These are phyloP conservation scores for Microvelia longipes DNA, from an alignment of 1,140 invertebrate species.

Conservation along the genomic window DNA sequence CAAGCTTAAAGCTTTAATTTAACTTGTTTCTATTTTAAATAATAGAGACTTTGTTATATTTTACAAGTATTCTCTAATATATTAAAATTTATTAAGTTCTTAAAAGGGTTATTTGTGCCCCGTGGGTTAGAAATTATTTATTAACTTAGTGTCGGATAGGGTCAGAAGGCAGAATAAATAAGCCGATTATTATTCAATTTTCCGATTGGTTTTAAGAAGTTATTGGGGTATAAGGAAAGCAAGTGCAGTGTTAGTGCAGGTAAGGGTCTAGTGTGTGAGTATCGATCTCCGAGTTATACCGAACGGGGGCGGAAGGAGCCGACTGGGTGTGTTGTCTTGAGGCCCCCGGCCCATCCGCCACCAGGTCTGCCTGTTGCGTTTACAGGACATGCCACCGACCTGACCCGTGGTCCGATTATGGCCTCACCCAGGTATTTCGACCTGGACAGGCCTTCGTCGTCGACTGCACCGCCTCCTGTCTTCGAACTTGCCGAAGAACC, in stretches of 20 bases:
- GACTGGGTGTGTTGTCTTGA: background rate
- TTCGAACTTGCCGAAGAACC: background rate
- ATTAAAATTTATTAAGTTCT: too few relatives aligned
- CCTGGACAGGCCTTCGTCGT: background rate
- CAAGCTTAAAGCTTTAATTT: too few relatives aligned
- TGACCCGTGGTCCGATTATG: background rate
- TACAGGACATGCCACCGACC: background rate
- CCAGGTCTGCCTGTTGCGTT: background rate
- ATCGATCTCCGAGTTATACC: background rate
- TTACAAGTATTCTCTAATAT: too few relatives aligned
- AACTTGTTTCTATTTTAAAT: too few relatives aligned
- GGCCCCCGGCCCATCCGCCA: background rate
- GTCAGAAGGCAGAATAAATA: too few relatives aligned
- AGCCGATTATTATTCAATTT: too few relatives aligned
- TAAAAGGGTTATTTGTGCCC: too few relatives aligned
- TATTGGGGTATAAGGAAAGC: too few relatives aligned
- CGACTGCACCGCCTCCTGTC: background rate
- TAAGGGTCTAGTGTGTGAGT: constrained; percentile 1
- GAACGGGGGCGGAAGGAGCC: constrained; percentile 2
- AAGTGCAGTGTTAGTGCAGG: background rate
- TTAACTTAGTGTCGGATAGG: too few relatives aligned
- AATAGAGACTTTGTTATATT: too few relatives aligned
- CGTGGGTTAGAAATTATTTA: too few relatives aligned
- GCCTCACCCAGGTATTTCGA: background rate
- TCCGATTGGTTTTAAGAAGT: too few relatives aligned